Base-by-base conservation (phyloP, 2,888 invertebrate genomes). In the Calliopum simillimum region DNA sequence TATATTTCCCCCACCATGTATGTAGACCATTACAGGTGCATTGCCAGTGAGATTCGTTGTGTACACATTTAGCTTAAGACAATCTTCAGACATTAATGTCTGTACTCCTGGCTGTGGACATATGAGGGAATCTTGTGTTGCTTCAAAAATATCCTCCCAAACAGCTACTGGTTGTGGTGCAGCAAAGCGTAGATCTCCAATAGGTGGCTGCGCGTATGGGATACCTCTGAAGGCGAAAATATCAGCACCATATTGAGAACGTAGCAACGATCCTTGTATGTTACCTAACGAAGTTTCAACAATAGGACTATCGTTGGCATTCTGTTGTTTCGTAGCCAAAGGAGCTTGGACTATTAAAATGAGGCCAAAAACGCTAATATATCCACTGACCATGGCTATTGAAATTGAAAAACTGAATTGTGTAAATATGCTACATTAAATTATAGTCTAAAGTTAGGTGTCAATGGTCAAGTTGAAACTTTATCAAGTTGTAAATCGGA, bases 11-110 rank as follows among this genome's bases (percentile, higher is more conserved):
- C 84, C 85, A 0, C 81, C 83, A 68, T 84, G 84, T 44, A 85
- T 82, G 44, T 80, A 84, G 1, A 84, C 79, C 1, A 85, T 75
- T 0, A 84, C 84, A 0, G 85, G 78, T 3, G 69, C 46, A 4
- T 55, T 68, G 0, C 43, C 70, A 0, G 65, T 69, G 1, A 80
- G 25, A 19, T 76, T 76, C 16, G 71, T 76, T 0, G 80, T 88
- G 74, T 90, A 92, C 0, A 92, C 89, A 75, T 92, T 92, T 63
- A 92, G 79, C 19, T 88, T 86, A 1, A 92, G 87, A 76, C 92
- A 92, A 80, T 92, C 91, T 76, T 92, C 92, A 41, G 89, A 88
- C 62, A 88, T 84, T 61, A 78, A 19, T 2, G 62, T 4, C 0
- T 47, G 21, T 0, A 70, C 6, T 0, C 75, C 77, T 0, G 71